Evolutionary conservation across 2,888 invertebrate genomes (phyloP).

Genomic region (Scelioninae gen. 1): DNA sequence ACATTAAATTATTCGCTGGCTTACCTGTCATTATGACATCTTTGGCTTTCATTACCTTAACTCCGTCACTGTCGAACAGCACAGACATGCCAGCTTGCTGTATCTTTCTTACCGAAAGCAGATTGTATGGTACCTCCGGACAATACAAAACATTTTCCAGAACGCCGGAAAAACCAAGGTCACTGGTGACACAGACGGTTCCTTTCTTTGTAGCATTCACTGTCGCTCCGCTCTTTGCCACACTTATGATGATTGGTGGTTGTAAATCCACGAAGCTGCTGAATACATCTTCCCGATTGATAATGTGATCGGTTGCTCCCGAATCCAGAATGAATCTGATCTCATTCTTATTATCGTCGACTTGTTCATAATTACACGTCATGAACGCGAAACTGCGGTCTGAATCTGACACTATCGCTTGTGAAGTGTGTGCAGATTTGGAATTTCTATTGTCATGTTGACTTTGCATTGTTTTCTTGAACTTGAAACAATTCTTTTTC

Average conservation of each 20-base stretch:
- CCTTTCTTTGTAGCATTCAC: constrained; percentile 20
- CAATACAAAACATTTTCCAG: no score
- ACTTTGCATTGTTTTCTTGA: not conserved
- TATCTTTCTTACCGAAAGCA: constrained; percentile 11
- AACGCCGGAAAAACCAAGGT: not conserved
- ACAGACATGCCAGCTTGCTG: not conserved
- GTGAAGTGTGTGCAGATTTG: not conserved
- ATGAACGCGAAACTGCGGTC: constrained; percentile 9
- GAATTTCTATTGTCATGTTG: not conserved
- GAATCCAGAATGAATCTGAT: constrained; percentile 11
- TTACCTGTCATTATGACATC: constrained; percentile 2
- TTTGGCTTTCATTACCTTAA: not conserved
- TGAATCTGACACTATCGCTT: not conserved
- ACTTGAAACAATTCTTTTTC: constrained; percentile 3
- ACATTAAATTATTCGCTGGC: not conserved
- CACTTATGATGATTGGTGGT: not conserved
- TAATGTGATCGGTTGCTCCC: constrained; percentile 4
- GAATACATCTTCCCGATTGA: not conserved
- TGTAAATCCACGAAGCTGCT: not conserved
- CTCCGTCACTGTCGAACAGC: not conserved
- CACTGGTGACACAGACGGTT: not conserved
- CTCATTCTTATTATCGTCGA: not conserved
- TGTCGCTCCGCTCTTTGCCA: not conserved
- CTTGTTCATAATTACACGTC: not conserved
- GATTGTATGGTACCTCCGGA: no score